phyloP scores from a whole-genome alignment of 2,113 vertebrate genomes.

The Crotalus horridus region DNA sequence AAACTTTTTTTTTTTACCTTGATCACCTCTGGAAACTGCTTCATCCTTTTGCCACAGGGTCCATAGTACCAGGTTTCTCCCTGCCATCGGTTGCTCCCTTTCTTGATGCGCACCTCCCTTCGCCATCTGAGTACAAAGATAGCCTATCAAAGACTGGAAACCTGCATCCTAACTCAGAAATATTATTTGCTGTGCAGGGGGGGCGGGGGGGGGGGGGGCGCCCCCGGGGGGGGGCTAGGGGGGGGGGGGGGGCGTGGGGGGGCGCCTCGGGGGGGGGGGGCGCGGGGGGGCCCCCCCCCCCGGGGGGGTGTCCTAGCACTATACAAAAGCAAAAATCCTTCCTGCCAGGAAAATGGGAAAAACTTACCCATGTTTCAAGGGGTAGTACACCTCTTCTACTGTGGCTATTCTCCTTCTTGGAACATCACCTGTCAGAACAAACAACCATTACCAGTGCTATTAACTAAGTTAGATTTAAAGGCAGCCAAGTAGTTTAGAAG shows the following conservation, averaged over 20 bases:
- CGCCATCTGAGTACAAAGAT: conserved; percentile 77
- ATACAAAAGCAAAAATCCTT: neutral
- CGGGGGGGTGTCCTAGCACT: neutral
- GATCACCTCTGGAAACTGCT: conserved; percentile 94
- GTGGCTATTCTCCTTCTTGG: conserved; percentile 85
- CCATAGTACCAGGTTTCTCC: conserved; percentile 98
- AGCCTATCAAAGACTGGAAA: conserved; percentile 40
- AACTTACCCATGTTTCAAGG: conserved; percentile 87
- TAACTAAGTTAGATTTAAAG: fast-evolving
- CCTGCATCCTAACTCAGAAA: conserved; percentile 25
- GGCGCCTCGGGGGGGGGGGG: no score
- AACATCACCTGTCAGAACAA: conserved; percentile 72
- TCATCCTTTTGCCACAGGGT: conserved; percentile 94
- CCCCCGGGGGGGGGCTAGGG: no score
- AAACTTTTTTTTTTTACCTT: conserved; percentile 71
- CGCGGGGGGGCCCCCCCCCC: no score
- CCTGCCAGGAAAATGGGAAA: neutral
- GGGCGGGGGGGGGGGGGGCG: no score
- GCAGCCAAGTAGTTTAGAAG: neutral
- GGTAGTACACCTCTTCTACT: conserved; percentile 87
- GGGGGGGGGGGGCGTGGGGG: no score
- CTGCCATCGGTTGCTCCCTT: conserved; percentile 85
- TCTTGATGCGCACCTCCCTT: conserved; percentile 90
- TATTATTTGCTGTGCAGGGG: fast-evolving
- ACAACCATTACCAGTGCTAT: neutral